Base-by-base conservation (phyloP, 35 echinoderm and acorn worm genomes). In the Ophiothrix spiculata region DNA sequence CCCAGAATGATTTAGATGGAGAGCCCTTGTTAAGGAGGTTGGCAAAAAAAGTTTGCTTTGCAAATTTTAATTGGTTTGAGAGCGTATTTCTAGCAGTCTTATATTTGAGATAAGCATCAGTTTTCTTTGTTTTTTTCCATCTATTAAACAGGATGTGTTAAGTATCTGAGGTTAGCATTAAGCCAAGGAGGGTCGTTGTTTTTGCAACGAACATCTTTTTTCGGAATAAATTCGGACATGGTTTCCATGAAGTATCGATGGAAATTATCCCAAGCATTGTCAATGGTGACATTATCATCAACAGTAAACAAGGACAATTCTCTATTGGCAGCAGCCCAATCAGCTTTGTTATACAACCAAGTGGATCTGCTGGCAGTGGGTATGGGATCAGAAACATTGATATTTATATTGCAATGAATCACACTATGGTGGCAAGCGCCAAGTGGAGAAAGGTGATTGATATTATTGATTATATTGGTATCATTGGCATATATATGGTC, bases 211-310 rank as follows among this genome's bases (percentile, higher is more conserved):
- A 69, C 60, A 28, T 25, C 4, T 25, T 69, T 69, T 69, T n/a
- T n/a, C n/a, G 60, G 60, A n/a, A 69, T 69, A 69, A 15, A 69
- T n/a, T 69, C 60, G 29, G 60, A 69, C 60, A n/a, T 69, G 60
- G 60, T 69, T 69, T 69, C 60, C 60, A 69, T 69, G 60, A 69
- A 69, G 29, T 25, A 69, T 15, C 23, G n/a, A n/a, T 69, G 60
- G 3, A 69, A 69, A 69, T 4, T 69, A 25, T 25, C 29, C 60
- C 60, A 15, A 69, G 60, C 60, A 69, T 15, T 69, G 25, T 69
- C 60, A n/a, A 69, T 28, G 1, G 2, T 69, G 8, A 69, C 8
- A 2, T 2, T 69, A 28, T 69, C 60, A 69, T 69, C 60, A 69
- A 69, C 17, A 12, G 16, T 69, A 69, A 25, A 69, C 60, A 10